Conservation (phyloP, 2,113 vertebrate species). For the Indri indri region DNA sequence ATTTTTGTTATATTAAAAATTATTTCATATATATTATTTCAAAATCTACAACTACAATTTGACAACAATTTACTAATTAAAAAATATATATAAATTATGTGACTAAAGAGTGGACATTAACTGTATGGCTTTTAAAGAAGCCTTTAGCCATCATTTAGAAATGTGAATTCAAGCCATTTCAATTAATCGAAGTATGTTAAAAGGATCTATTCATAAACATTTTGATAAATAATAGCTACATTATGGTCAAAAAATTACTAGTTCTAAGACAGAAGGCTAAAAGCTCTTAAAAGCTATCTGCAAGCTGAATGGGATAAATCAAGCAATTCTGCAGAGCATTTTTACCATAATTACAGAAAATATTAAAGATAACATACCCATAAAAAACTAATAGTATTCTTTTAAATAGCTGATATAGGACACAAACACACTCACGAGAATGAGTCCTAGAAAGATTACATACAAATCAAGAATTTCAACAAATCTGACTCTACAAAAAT, state of each 20-base stretch:
- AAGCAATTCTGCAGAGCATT: neutral
- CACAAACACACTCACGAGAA: neutral
- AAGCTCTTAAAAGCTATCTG: constrained; percentile 51
- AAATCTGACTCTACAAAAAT: neutral
- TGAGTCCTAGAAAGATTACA: neutral
- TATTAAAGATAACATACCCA: constrained; percentile 22
- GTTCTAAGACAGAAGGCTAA: constrained; percentile 44
- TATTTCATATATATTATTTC: constrained; percentile 20
- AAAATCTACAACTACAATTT: constrained; percentile 36
- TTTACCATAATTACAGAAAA: constrained; percentile 48
- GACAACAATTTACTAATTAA: constrained; percentile 49
- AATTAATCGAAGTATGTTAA: constrained; percentile 65
- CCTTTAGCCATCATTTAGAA: constrained; percentile 51
- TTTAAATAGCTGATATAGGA: constrained; percentile 4
- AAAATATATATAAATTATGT: constrained; percentile 43
- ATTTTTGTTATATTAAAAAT: constrained; percentile 49
- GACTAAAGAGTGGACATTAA: constrained; percentile 2
- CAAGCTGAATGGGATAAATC: constrained; percentile 40
- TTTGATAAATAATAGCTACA: constrained; percentile 55
- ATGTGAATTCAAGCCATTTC: constrained; percentile 62
- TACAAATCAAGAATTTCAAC: constrained; percentile 41
- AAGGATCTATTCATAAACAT: constrained; percentile 53
- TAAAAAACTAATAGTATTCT: constrained; percentile 34
- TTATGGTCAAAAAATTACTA: constrained; percentile 8
- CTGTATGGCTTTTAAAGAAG: constrained; percentile 46